Evolutionary conservation across 2,797 vertebrate species (phyloP), one percentile per base, ranked within the genome.

Genomic region (Mormyrus proboscirostris): DNA sequence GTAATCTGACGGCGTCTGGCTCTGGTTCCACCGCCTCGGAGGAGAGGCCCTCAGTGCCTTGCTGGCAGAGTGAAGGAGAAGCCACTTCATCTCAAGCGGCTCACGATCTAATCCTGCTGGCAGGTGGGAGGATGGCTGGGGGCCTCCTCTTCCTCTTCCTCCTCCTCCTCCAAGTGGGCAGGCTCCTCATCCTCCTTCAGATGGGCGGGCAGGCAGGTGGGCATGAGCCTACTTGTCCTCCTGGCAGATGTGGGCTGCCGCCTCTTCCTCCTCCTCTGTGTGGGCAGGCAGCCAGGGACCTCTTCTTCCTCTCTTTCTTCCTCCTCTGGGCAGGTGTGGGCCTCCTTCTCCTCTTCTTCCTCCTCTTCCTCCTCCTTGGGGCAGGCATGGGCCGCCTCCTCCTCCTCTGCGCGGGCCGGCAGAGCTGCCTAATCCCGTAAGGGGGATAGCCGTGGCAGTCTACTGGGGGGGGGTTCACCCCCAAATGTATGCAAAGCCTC

Each of bases 401-500:
- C 10, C 62, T 69, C 62, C 10, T 33, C 65, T 14, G 4, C 1
- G 65, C 65, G 16, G 65, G n/a, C 57, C 57, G 7, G 49, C 49
- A 8, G 84, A 33, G 12, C 83, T 9, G 16, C 50, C 83, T 86
- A 86, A 86, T 86, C 83, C 22, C 57, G 33, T 29, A 41, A 55
- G 51, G 29, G 50, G 50, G 51, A 49, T 16, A 57, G 51, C 88
- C 51, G 4, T 55, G 73, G 88, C 51, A 83, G 44, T 76, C 29
- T 89, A 44, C 47, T 89, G 88, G 59, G 73, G 84, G 69, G 84
- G 57, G 10, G 47, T 47, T 53, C 47, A 29, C 76, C 89, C 33
- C 89, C 91, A 95, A 96, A 95, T 91, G 38, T 93, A 96, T 96
- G 94, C 94, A 96, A 94, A 96, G 94, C 92, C 90, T 91, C 65